Evolutionary conservation across 2,888 invertebrate genomes (phyloP), one percentile per base, ranked within the genome.

Genomic region (Acanthosepion lycidas): DNA sequence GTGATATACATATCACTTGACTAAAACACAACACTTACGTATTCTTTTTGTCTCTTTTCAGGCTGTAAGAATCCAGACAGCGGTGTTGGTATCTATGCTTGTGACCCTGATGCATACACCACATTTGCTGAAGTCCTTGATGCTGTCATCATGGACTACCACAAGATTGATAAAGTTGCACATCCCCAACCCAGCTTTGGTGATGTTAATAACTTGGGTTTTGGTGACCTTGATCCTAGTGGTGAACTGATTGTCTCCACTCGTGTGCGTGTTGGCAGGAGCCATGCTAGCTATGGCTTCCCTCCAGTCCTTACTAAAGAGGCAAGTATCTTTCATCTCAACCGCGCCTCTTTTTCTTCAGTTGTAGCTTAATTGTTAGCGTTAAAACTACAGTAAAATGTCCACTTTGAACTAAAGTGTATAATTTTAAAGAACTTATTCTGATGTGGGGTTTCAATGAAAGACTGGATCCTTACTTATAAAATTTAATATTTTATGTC

Each of bases 21-120:
- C 42, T 42, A 42, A 42, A 42, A 42, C 2, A 42, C 2, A 42
- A 42, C 42, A 51, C 51, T 51, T 51, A 15, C 51, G 15, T 51
- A 51, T 6, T 42, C 9, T 51, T 51, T 51, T 94, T 33, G 33
- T 94, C 48, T 91, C 49, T 8, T 95, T 95, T 6, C 95, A 96
- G 96, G 96, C 15, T 95, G 95, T 92, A 94, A 96, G 42, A 96
- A 96, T 94, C 94, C 96, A 8, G 95, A 96, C 95, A 96, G 96
- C 91, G 96, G 96, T 91, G 96, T 96, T 20, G 99, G 99, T 97
- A 98, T 99, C 98, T 99, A 99, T 97, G 99, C 99, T 95, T 99
- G 99, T 95, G 99, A 99, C 97, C 99, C 99, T 95, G 99, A 99
- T 98, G 98, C 99, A 95, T 99, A 99, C 98, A 98, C 98, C 96